Conservation (phyloP, 1,140 invertebrate species). For the Daktulosphaira vitifoliae region DNA sequence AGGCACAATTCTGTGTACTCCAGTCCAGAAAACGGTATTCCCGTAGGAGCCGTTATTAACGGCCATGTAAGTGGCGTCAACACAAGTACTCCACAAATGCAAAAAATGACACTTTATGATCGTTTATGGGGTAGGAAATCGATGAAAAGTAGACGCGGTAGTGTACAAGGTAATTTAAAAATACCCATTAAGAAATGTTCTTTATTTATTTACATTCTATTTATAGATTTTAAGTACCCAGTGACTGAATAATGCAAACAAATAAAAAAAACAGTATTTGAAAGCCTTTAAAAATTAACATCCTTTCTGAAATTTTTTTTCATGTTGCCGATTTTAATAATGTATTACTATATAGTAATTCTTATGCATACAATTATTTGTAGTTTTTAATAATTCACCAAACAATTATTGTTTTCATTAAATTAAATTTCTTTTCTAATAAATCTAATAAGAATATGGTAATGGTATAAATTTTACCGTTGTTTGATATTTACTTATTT, state of each 20-base stretch:
- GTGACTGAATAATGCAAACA: neutral
- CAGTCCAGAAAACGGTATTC: conserved; percentile 60
- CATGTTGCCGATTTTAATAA: too few relatives aligned
- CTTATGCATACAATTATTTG: too few relatives aligned
- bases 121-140: conserved; percentile 70
- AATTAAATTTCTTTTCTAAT: too few relatives aligned
- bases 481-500: too few relatives aligned
- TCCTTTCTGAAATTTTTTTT: too few relatives aligned
- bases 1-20: conserved; percentile 64
- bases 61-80: conserved; percentile 43
- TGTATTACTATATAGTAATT: too few relatives aligned
- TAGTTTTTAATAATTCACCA: too few relatives aligned
- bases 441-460: too few relatives aligned
- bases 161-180: neutral
- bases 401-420: too few relatives aligned
- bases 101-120: conserved; percentile 72
- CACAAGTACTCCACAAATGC: conserved; percentile 33
- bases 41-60: conserved; percentile 40
- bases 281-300: too few relatives aligned
- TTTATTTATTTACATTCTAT: neutral
- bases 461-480: too few relatives aligned
- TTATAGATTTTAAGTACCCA: neutral
- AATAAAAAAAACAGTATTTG: neutral
- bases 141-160: conserved; percentile 46
- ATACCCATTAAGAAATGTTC: neutral